Evolutionary conservation across 2,113 vertebrate genomes (phyloP), one percentile per base, ranked within the genome.

Genomic region (Telmatochromis bifrenatus): DNA sequence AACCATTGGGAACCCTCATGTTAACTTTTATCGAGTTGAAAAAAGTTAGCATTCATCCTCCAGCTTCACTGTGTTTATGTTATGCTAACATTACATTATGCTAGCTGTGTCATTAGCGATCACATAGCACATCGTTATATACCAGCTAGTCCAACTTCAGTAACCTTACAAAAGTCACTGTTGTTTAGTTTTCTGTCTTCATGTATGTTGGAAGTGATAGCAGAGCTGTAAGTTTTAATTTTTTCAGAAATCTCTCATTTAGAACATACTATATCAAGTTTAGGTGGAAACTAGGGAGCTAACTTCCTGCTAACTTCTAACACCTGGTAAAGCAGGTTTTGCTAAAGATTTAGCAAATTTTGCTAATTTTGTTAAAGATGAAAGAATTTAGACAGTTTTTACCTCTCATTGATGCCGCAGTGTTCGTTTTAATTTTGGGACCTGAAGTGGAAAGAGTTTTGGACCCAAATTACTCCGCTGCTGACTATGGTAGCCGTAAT

Each of bases 11-110:
- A 55, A 23, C 21, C 53, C 53, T 23, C 53, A 55, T 13, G 21
- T 55, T 55, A 55, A 13, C 53, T 55, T 23, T 13, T 13, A 55
- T 55, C 0, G 2, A 55, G 2, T 55, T 0, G 6, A 23, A 55
- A 55, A 23, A 23, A 7, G 21, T 55, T 55, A 23, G 53, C 21
- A 4, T 23, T 55, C 53, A 55, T 55, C 1, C 53, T 55, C 53
- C 21, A 55, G 6, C 21, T 55, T 55, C 53, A 23, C 1, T 23
- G 53, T 55, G 53, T 13, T 23, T 7, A 55, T 55, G 21, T 55
- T 55, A 55, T 55, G 53, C 53, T 55, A 55, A 7, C 53, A 55
- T 55, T 55, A 55, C 21, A 23, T 23, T 54, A 54, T 54, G 53
- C 2, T 55, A 55, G 53, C 53, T 55, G 53, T 55, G 21, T 55